Evolutionary conservation across 2,797 vertebrate species (phyloP), one percentile per base, ranked within the genome.

Genomic region (Smutsia temminckii): DNA sequence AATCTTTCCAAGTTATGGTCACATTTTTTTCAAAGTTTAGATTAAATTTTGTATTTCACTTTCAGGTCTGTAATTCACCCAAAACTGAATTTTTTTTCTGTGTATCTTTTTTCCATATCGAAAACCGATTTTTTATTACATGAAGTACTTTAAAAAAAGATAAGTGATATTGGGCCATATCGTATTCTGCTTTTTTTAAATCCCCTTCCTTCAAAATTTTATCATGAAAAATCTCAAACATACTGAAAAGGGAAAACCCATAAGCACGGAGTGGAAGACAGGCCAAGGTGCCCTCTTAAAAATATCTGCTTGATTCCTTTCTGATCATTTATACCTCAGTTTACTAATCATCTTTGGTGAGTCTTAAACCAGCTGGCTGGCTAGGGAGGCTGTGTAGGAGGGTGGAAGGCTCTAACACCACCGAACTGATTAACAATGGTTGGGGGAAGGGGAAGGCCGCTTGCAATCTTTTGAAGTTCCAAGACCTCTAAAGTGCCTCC

Each of bases 31-130:
- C 68, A 42, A 92, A 77, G 42, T 53, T 71, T 68, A 46, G 77
- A 66, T 16, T 95, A 46, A 64, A 34, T 79, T 72, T 46, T 92
- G n/a, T 25, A 42, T 89, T 92, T 88, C n/a, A 85, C n/a, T 17
- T 85, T 94, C 55, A 92, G 18, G 37, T 66, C 17, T 83, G 29
- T 71, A 75, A 89, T 75, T 34, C 27, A 75, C n/a, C 53, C 79
- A 71, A 84, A 88, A 88, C 51, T 79, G 16, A 37, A 32, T 71
- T 59, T 57, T 29, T 29, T 37, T 69, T 8, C 46, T n/a, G 11
- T 32, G 9, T 53, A 37, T 49, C 14, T 53, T 78, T 53, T 79
- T 55, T 25, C 17, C 37, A 83, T 34, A 8, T 20, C 83, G 59
- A 75, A 80, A 90, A 37, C 13, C 29, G 29, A 61, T 34, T 85